Evolutionary conservation across 2,113 vertebrate species (phyloP), one percentile per base, ranked within the genome.

Genomic region (Oceanodroma tethys): DNA sequence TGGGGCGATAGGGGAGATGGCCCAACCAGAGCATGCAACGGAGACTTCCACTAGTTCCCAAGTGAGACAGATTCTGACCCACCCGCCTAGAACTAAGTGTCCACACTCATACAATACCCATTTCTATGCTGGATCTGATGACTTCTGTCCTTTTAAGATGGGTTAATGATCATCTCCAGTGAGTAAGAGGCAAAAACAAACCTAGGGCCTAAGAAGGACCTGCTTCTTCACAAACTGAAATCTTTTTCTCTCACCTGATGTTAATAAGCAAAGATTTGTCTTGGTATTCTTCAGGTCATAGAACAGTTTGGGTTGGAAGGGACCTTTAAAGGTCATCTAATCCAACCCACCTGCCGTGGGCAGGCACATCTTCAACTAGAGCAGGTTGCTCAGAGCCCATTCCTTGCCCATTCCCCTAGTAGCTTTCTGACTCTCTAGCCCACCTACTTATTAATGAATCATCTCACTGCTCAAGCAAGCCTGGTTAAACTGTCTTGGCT

Each of bases 1-100:
- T 7, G 4, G 16, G 38, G 45, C 34, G 86, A 40, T 3, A 43
- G 4, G 1, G 22, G 7, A 18, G 9, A 42, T 2, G 2, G 27
- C 22, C 12, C 50, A 59, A 6, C 0, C 6, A 42, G 8, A 10
- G 16, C 21, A 21, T 6, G 23, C 23, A 71, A 22, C 32, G 36
- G 26, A 76, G 29, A 55, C 32, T 73, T 81, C 52, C 55, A 29
- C 19, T 52, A 32, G 30, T 9, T 81, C 42, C 45, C 63, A 63
- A 12, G n/a, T 8, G 29, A 26, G 32, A 30, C 52, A 63, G 21
- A 68, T 47, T 38, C 74, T 36, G n/a, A 60, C 26, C 25, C 18
- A 68, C 13, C 10, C 6, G 2, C 42, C 48, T 16, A 7, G n/a
- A 76, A 84, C 3, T 7, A 48, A 48, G 20, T 14, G 8, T 11